A percentile compares a stretch with the other conserved stretches of the same genome.
These are phyloP conservation scores for Brachypteracias leptosomus DNA, from an alignment of 2,113 vertebrate species.

Conservation along the genomic window DNA sequence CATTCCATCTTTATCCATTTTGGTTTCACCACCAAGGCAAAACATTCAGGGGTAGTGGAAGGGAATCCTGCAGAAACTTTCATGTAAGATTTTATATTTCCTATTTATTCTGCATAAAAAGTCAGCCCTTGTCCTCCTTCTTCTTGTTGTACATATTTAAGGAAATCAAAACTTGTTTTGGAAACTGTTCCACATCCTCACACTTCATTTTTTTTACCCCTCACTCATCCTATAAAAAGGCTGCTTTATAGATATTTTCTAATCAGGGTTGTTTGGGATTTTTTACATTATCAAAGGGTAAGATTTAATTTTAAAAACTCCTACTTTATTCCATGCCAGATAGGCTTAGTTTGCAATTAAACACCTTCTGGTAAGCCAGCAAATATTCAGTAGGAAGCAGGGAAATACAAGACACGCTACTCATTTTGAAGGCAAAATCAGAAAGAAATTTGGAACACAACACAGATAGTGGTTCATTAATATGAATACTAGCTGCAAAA, in stretches of 20 bases:
- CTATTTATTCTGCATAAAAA: background rate
- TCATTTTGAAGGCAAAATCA: background rate
- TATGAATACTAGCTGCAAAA: background rate
- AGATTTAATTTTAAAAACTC: background rate
- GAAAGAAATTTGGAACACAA: background rate
- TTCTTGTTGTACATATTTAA: background rate
- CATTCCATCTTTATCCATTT: background rate
- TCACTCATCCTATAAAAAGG: background rate
- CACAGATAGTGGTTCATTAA: background rate
- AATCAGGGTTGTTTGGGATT: background rate
- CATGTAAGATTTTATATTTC: no score
- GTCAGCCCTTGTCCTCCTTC: background rate
- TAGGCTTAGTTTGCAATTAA: constrained; percentile 7
- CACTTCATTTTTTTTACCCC: background rate
- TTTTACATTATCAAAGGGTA: background rate
- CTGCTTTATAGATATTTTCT: background rate
- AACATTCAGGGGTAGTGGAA: background rate
- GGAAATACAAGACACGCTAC: background rate
- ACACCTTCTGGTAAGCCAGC: background rate
- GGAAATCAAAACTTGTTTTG: background rate
- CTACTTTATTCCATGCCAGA: background rate
- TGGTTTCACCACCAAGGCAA: background rate
- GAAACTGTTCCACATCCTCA: background rate
- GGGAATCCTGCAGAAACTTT: background rate
- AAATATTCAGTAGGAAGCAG: background rate